Base-by-base conservation (phyloP, 2,888 invertebrate species). In the Oscheius onirici region DNA sequence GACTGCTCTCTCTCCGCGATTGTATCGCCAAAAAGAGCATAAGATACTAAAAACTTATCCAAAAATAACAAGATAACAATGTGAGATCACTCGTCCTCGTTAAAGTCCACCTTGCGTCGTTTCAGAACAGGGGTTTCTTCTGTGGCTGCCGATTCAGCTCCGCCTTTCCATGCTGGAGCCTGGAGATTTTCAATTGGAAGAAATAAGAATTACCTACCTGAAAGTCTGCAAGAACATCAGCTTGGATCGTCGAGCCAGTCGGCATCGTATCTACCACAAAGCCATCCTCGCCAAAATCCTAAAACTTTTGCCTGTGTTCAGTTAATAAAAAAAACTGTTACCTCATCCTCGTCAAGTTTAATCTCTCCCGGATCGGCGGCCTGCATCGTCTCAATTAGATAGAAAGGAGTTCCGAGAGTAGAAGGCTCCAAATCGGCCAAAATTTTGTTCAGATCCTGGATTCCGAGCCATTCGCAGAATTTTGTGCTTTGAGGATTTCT, bases 401-500 rank as follows among this genome's bases (percentile, higher is more conserved):
- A 79, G 65, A 65, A 75, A 0, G 78, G 75, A 10, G 60, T 71
- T 3, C 79, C 80, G 6, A 80, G 73, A 20, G 66, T 41, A 15
- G 63, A 65, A 10, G 69, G n/a, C 22, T 69, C 49, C 24, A 49
- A 51, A 10, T 77, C 80, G 24, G 75, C 76, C 15, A 85, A 75
- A 72, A 83, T 46, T 40, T 74, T 69, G 61, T 86, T 86, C 51
- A 86, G 55, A 73, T 86, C 83, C 2, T 58, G 54, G 43, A 87
- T 86, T 40, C 80, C 81, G 15, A 86, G 73, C 73, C 78, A 78
- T 40, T 78, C 72, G 57, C 84, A 84, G 71, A 87, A 86, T 24
- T 78, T 74, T 0, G 77, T 72, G 0, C 82, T 75, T 58, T 86
- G 86, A 0, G 86, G 86, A 55, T 86, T 86, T 49, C 83, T 80